Base-by-base conservation (phyloP, 2,888 invertebrate genomes). In the Rhopalosiphum nymphaeae region DNA sequence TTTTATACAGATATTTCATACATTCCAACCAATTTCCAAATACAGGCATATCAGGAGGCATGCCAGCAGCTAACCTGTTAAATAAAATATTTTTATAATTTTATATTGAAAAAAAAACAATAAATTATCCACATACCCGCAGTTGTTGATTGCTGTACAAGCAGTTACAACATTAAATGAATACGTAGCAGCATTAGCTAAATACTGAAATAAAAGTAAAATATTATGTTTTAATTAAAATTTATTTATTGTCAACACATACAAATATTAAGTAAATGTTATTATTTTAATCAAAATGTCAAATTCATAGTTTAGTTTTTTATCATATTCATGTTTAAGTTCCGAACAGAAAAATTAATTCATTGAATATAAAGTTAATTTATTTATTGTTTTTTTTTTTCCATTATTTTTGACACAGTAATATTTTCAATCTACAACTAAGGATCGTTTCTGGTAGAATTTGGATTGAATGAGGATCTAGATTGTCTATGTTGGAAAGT, bases 101-200 rank as follows among this genome's bases (percentile, higher is more conserved):
- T 36, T 16, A 78, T 26, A 49, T 16, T 57, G 26, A n/a, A 56
- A 46, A 26, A 44, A 53, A 53, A 7, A 49, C 44, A 56, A 42
- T 36, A 36, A 91, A 93, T 88, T 44, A 56, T 94, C 91, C 53
- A 95, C 96, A 96, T 95, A 97, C 96, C 97, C 97, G 36, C 97
- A 97, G 94, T 98, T 97, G 94, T 97, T 97, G 25, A 99, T 98
- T 94, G 98, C 97, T 98, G 99, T 98, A 95, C 99, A 98, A 94
- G 98, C 98, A 26, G 98, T 98, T 1, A 99, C 98, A 94, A 99
- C 98, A 96, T 98, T 97, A 96, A 99, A 97, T 44, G 99, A 99
- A 96, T 99, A 99, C n/a, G 98, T 98, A 95, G 98, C 95, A 94
- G 98, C 97, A 95, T 98, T 97, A 94, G 98, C 98, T 92, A 98